Evolutionary conservation across 2,113 vertebrate genomes (phyloP), one percentile per base, ranked within the genome.

Genomic region (Edolisoma coerulescens): DNA sequence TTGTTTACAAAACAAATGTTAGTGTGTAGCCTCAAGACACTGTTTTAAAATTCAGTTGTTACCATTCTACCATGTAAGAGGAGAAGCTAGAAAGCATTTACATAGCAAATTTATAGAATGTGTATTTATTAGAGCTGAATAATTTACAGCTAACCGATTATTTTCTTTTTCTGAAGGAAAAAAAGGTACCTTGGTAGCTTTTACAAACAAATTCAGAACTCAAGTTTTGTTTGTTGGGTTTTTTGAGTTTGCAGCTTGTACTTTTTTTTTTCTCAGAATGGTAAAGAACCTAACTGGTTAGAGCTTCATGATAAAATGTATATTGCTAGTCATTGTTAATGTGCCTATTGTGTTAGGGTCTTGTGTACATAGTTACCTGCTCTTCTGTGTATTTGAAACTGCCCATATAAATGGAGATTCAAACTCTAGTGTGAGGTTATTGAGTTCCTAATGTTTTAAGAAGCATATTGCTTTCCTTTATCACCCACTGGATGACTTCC

Each of bases 31-130:
- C 90, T 95, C 35, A 84, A 67, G 80, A 80, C 50, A 57, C 49
- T 80, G 82, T 93, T 89, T 95, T 60, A 78, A 54, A 82, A 96
- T 84, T 93, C 50, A 50, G 71, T n/a, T 30, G 23, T 85, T 88
- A 59, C 56, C 49, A 47, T 63, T 84, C 52, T 59, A 32, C 69
- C 49, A 3, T 54, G 84, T 95, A 95, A 96, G 6, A 28, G 57
- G 89, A 95, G 89, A 93, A 82, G 59, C 74, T 86, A 87, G 57
- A 68, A 74, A 92, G 49, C 69, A 96, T 97, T 97, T 96, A 95
- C 96, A 84, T 85, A 77, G 35, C 80, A 89, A 95, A 92, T 96
- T 64, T 74, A 49, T 37, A 45, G 44, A 69, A 57, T 86, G 92
- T 92, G 23, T 81, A 61, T 95, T 95, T 97, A 84, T 89, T 89